These are phyloP conservation scores for Noctua janthe DNA, from an alignment of 2,888 invertebrate species.

Conservation along the genomic window DNA sequence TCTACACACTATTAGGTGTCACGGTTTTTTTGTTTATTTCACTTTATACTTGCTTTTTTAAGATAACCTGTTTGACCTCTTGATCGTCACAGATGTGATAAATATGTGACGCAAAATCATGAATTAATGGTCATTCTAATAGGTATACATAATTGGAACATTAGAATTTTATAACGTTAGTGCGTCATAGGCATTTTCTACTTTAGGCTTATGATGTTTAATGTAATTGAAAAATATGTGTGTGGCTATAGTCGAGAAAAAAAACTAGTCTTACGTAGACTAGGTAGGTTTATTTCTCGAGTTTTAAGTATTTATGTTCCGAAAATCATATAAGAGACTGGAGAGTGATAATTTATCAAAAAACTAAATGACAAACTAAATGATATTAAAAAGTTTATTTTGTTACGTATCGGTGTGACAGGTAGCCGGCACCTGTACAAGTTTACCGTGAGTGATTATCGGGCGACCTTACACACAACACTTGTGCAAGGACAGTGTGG, in stretches of 20 bases:
- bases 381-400: background rate
- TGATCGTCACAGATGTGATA: slow-evolving; percentile 2
- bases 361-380: background rate
- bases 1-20: too few species aligned
- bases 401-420: slow-evolving; percentile 39
- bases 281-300: background rate
- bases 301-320: background rate
- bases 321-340: background rate
- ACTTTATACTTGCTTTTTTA: background rate
- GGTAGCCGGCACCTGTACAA: background rate
- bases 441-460: slow-evolving; percentile 51
- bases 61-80: slow-evolving; percentile 25
- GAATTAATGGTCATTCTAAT: background rate
- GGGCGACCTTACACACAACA: slow-evolving; percentile 53
- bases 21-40: background rate
- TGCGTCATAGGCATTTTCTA: background rate
- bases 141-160: background rate
- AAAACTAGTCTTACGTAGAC: background rate
- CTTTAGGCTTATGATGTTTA: background rate
- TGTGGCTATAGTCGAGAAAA: background rate
- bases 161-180: background rate
- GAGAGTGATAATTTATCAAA: background rate
- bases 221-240: background rate
- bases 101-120: background rate
- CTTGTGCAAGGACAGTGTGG: slow-evolving; percentile 55